Conservation (phyloP, 2,888 invertebrate genomes). For the Troglohyphantes excavatus region DNA sequence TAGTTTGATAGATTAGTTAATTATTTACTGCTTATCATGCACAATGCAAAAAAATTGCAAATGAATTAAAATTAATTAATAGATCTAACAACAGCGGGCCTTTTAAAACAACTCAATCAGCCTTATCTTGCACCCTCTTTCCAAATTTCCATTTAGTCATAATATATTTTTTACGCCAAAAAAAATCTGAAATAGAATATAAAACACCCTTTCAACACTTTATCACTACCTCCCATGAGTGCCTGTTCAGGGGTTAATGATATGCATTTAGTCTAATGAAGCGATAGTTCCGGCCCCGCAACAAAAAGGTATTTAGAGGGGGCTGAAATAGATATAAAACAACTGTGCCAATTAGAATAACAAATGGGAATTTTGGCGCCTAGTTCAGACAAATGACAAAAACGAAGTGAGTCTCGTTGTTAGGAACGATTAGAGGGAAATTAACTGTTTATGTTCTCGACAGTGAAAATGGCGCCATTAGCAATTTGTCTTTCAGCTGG, state of each 20-base stretch:
- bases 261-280: constrained; percentile 46
- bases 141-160: not conserved
- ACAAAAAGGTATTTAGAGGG: constrained; percentile 3
- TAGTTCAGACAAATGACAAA: constrained; percentile 23
- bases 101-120: not conserved
- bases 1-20: no score
- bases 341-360: constrained; percentile 47
- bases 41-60: no score
- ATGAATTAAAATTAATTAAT: no score
- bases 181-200: not conserved
- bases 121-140: not conserved
- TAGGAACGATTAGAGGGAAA: constrained; percentile 16
- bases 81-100: not conserved
- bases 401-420: constrained; percentile 3
- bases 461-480: constrained; percentile 11
- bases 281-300: not conserved
- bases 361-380: constrained; percentile 45
- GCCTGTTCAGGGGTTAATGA: constrained; percentile 10
- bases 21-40: no score
- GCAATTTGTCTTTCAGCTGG: not conserved
- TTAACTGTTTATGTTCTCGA: not conserved
- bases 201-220: not conserved
- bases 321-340: constrained; percentile 13
- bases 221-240: not conserved
- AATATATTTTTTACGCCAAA: not conserved